phyloP scores from a whole-genome alignment of 2,113 vertebrate species.

The Bubo bubo region DNA sequence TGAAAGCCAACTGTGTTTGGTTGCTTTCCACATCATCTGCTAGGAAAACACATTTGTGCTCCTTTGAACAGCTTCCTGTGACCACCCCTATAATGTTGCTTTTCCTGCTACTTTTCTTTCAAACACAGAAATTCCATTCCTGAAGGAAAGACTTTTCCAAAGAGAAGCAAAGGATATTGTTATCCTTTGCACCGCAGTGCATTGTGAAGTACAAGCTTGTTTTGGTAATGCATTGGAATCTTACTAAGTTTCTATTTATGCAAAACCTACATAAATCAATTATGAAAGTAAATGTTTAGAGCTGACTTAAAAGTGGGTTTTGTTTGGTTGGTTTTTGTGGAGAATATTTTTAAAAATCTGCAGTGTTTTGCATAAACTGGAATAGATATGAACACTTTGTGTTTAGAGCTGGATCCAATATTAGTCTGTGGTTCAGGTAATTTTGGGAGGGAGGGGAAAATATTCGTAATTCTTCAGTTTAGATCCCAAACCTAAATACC shows the following conservation, averaged over 20 bases:
- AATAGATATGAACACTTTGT: not conserved
- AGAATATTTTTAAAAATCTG: not conserved
- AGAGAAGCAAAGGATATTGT: not conserved
- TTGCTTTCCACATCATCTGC: not conserved
- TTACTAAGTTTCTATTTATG: not conserved
- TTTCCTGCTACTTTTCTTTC: not conserved
- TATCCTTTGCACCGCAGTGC: not conserved
- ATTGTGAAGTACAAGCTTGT: not conserved
- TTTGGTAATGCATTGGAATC: not conserved
- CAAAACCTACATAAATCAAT: not conserved
- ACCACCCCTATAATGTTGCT: accelerated
- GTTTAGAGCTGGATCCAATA: not conserved
- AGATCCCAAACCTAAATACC: not conserved
- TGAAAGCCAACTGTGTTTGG: not conserved
- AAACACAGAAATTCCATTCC: not conserved
- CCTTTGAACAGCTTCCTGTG: not conserved
- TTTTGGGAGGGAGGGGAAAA: not conserved
- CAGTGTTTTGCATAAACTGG: not conserved
- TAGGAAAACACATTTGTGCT: not conserved
- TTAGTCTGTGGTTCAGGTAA: not conserved
- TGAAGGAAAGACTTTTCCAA: not conserved
- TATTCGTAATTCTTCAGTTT: not conserved
- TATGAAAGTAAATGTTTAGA: not conserved
- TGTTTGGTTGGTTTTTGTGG: not conserved
- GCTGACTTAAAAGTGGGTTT: not conserved